These are phyloP conservation scores for Parnassius orleans DNA, from an alignment of 2,888 invertebrate genomes.

Conservation along the genomic window DNA sequence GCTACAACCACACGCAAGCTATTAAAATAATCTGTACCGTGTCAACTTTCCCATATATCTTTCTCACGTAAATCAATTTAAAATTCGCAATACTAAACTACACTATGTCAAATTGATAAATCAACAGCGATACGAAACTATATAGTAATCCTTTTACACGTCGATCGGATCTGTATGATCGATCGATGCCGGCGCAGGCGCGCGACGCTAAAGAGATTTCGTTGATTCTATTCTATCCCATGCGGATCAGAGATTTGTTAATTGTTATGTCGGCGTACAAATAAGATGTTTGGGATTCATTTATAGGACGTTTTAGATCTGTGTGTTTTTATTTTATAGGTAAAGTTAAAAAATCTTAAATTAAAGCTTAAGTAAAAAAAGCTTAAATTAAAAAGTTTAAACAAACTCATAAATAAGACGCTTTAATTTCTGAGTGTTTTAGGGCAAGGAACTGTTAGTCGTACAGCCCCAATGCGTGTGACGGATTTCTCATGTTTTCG, in stretches of 20 bases:
- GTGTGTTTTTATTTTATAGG: too few relatives aligned
- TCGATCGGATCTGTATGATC: constrained; percentile 57
- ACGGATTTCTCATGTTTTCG: too few relatives aligned
- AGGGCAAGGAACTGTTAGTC: too few relatives aligned
- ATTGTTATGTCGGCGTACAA: not conserved
- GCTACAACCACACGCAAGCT: constrained; percentile 9
- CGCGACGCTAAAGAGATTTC: constrained; percentile 49
- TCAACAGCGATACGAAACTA: constrained; percentile 48
- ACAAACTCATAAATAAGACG: too few relatives aligned
- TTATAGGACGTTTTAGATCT: too few relatives aligned
- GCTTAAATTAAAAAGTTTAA: too few relatives aligned
- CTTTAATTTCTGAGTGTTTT: too few relatives aligned
- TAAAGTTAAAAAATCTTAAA: too few relatives aligned
- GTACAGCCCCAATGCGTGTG: too few relatives aligned
- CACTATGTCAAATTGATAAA: constrained; percentile 69
- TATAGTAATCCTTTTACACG: constrained; percentile 56
- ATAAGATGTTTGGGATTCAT: too few relatives aligned
- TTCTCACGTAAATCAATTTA: constrained; percentile 69
- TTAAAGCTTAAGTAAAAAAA: too few relatives aligned
- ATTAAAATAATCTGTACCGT: constrained; percentile 14
- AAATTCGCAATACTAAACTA: constrained; percentile 58
- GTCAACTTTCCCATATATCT: constrained; percentile 51
- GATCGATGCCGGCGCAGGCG: constrained; percentile 42
- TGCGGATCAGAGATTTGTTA: not conserved
- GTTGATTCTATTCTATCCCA: not conserved